These are phyloP conservation scores for Drosophila dunni DNA, from an alignment of 1,140 invertebrate species.

Conservation along the genomic window DNA sequence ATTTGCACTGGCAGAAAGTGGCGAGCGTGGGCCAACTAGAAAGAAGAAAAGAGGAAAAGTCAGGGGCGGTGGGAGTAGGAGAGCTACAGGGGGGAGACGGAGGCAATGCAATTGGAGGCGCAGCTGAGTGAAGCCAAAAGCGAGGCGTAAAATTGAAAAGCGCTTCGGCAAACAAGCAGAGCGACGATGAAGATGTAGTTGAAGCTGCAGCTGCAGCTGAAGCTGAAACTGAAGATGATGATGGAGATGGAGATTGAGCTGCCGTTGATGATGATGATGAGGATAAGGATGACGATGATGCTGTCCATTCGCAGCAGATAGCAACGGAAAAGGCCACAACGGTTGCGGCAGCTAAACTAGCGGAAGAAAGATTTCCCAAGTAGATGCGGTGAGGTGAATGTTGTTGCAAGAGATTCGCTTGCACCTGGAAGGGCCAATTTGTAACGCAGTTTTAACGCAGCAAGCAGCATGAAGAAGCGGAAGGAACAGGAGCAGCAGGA, in stretches of 20 bases:
- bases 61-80: not conserved
- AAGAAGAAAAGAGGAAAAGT: not conserved
- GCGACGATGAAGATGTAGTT: not conserved
- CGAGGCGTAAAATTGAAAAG: constrained; percentile 83
- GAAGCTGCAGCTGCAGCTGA: not conserved
- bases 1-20: constrained; percentile 55
- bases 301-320: no score
- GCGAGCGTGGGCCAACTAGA: constrained; percentile 23
- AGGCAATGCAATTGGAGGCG: not conserved
- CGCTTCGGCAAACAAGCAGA: constrained; percentile 70
- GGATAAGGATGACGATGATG: not conserved
- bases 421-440: constrained; percentile 53
- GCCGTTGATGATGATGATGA: constrained; percentile 23
- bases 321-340: not conserved
- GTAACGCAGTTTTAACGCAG: constrained; percentile 69
- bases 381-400: constrained; percentile 17
- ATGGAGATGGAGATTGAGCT: constrained; percentile 15
- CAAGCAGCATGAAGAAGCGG: constrained; percentile 13
- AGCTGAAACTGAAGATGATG: constrained; percentile 18
- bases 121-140: constrained; percentile 67
- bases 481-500: not conserved
- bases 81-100: not conserved
- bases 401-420: constrained; percentile 5
- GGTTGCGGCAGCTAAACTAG: constrained; percentile 54
- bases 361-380: constrained; percentile 52